Evolutionary conservation across 2,113 vertebrate species (phyloP).

Genomic region (Diglossa brunneiventris): DNA sequence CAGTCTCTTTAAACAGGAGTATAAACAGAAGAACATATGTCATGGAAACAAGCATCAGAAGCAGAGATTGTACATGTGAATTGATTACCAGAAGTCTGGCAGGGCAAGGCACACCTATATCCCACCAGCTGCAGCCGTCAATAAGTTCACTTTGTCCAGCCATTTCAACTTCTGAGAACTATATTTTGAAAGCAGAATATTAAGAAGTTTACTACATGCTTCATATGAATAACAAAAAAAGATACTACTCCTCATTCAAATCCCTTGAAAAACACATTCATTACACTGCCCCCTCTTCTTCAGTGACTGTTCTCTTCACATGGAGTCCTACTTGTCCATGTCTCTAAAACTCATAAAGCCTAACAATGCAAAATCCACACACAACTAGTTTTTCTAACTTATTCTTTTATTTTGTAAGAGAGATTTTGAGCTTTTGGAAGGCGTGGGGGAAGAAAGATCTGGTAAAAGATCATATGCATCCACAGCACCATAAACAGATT

Average conservation of each 20-base stretch:
- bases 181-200: not conserved
- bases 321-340: not conserved
- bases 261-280: not conserved
- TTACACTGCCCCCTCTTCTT: not conserved
- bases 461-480: not conserved
- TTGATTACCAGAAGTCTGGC: not conserved
- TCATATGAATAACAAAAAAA: not conserved
- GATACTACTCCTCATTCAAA: not conserved
- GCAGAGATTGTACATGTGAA: not conserved
- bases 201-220: not conserved
- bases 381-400: not conserved
- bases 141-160: not conserved
- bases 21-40: not conserved
- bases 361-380: not conserved
- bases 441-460: rapidly evolving
- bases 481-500: not conserved
- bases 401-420: not conserved
- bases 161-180: not conserved
- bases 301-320: not conserved
- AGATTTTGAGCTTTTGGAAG: not conserved
- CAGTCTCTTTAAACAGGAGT: not conserved
- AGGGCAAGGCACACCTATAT: not conserved
- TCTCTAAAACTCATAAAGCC: not conserved
- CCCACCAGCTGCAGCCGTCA: not conserved
- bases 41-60: not conserved